Percentiles rank a stretch among this genome's conserved stretches.
phyloP scores from a whole-genome alignment of 2,113 vertebrate genomes.

The Rhinolophus ferrumequinum region DNA sequence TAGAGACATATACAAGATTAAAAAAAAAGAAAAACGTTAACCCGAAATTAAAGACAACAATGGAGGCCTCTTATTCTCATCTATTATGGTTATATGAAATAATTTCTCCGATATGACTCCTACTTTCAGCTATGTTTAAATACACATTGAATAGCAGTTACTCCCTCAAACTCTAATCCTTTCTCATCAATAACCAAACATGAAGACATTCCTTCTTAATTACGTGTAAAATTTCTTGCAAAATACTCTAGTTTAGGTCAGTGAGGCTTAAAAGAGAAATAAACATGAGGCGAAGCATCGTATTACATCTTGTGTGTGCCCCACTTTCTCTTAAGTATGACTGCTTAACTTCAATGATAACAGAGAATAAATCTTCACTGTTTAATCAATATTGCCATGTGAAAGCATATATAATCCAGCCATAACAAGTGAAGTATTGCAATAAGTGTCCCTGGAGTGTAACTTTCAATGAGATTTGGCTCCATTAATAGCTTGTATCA shows the following conservation, averaged over 20 bases:
- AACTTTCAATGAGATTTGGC: slow-evolving; percentile 42
- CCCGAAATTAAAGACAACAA: not conserved
- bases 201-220: slow-evolving; percentile 34
- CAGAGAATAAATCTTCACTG: slow-evolving; percentile 51
- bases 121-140: not conserved
- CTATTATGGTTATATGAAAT: not conserved
- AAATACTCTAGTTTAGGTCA: not conserved
- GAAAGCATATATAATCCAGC: slow-evolving; percentile 47
- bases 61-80: not conserved
- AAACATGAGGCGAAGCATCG: slow-evolving; percentile 16
- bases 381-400: slow-evolving; percentile 45
- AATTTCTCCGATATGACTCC: not conserved
- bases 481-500: slow-evolving; percentile 56
- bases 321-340: slow-evolving; percentile 39
- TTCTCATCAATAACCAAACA: slow-evolving; percentile 39
- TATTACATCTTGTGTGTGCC: not conserved
- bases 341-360: slow-evolving; percentile 51
- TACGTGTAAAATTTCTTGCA: not conserved
- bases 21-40: not conserved
- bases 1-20: not conserved
- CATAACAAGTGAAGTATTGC: slow-evolving; percentile 57
- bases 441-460: slow-evolving; percentile 34
- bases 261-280: slow-evolving; percentile 40
- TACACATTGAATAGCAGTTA: not conserved
- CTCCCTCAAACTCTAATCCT: not conserved